Conservation (phyloP, 2,113 vertebrate species). For the Psettodes erumei region DNA sequence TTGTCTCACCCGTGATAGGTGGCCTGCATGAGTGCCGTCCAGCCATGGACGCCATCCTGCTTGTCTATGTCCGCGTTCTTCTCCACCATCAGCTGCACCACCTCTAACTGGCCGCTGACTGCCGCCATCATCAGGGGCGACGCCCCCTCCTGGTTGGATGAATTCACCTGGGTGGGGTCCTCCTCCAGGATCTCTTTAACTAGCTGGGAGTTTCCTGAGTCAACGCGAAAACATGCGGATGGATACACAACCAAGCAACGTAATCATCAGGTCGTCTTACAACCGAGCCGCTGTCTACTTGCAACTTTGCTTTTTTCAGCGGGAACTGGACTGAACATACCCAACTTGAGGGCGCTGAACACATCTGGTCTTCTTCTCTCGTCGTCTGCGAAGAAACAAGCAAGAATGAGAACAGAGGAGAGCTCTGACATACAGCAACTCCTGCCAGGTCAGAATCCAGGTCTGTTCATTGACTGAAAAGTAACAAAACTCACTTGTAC, state of each 20-base stretch:
- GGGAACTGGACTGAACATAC: slow-evolving; percentile 74
- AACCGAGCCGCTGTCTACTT: background rate
- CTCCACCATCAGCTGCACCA: slow-evolving; percentile 95
- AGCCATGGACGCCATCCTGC: slow-evolving; percentile 93
- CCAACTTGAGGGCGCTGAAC: slow-evolving; percentile 94
- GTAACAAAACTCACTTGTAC: background rate
- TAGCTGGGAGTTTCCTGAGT: slow-evolving; percentile 90
- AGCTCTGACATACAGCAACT: slow-evolving; percentile 17
- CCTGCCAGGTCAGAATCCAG: slow-evolving; percentile 9
- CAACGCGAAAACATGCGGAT: slow-evolving; percentile 29
- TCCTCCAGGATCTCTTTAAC: slow-evolving; percentile 95
- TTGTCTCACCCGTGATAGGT: slow-evolving; percentile 92
- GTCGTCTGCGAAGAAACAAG: slow-evolving; percentile 85
- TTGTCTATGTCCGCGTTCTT: slow-evolving; percentile 91
- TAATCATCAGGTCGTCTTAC: background rate
- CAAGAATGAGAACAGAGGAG: slow-evolving; percentile 28
- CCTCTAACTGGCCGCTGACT: slow-evolving; percentile 91
- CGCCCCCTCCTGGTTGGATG: slow-evolving; percentile 91
- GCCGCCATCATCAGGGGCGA: slow-evolving; percentile 96
- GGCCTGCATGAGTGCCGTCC: slow-evolving; percentile 98
- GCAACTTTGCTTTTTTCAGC: background rate
- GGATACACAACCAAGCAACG: too few relatives aligned
- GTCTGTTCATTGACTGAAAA: too few relatives aligned
- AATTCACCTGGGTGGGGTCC: slow-evolving; percentile 91
- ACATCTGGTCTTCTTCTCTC: slow-evolving; percentile 93